phyloP scores from a whole-genome alignment of 2,113 vertebrate species.

The Chaetorhynchus papuensis region DNA sequence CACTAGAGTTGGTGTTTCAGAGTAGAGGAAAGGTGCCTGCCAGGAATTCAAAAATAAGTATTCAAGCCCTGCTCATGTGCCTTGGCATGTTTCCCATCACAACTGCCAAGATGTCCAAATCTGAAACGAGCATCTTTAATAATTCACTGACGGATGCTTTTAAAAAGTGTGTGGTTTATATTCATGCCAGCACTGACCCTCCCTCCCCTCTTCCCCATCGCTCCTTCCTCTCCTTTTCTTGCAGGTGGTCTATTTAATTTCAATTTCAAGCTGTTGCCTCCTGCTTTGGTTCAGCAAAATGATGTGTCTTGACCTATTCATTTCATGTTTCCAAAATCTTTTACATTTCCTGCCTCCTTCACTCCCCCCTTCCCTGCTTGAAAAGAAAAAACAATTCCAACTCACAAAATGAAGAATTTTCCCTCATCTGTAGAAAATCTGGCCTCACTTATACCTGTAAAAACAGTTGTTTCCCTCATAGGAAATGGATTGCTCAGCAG shows the following conservation, averaged over 20 bases:
- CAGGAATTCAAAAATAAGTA: slow-evolving; percentile 46
- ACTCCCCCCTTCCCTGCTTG: neutral
- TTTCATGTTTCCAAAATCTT: slow-evolving; percentile 65
- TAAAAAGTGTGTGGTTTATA: slow-evolving; percentile 58
- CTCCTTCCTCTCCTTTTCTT: slow-evolving; percentile 60
- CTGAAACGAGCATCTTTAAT: slow-evolving; percentile 60
- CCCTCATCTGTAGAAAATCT: slow-evolving; percentile 54
- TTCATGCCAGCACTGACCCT: slow-evolving; percentile 47
- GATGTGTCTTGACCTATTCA: slow-evolving; percentile 52
- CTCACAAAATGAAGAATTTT: slow-evolving; percentile 9
- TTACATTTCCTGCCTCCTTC: slow-evolving; percentile 58
- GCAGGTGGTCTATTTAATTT: slow-evolving; percentile 71
- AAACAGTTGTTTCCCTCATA: slow-evolving; percentile 30
- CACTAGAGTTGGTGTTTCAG: neutral
- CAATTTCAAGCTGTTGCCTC: slow-evolving; percentile 55
- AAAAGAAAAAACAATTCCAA: neutral
- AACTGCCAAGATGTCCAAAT: slow-evolving; percentile 65
- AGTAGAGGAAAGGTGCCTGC: slow-evolving; percentile 40
- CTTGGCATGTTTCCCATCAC: slow-evolving; percentile 44
- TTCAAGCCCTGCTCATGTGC: slow-evolving; percentile 18
- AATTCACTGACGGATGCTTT: slow-evolving; percentile 57
- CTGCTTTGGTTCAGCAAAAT: slow-evolving; percentile 61
- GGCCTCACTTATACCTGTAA: slow-evolving; percentile 38
- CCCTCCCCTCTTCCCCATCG: slow-evolving; percentile 5
- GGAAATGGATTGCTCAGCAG: slow-evolving; percentile 59